Base-by-base conservation (phyloP, 2,113 vertebrate species). In the Oriolus oriolus region DNA sequence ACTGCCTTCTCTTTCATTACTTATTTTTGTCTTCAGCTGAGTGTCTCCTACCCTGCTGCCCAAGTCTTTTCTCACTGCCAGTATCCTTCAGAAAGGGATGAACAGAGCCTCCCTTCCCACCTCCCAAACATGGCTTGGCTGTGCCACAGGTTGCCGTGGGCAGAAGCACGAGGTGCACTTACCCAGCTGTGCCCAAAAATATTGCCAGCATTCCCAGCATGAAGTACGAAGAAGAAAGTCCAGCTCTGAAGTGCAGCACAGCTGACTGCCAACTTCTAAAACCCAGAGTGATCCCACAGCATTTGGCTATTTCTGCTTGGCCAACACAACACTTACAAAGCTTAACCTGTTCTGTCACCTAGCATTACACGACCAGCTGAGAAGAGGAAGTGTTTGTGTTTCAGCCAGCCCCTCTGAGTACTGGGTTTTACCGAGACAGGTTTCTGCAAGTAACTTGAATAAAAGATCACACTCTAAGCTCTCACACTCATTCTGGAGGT, bases 1-100 rank as follows among this genome's bases (percentile, higher is more conserved):
- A 95, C 81, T 96, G 61, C 79, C 53, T 90, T 92, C 68, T 71
- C 49, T 92, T 95, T 96, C 85, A 92, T 14, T 33, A 70, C 31
- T 59, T 88, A 89, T 71, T 94, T 96, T 93, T 96, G 60, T 69
- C 92, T 88, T 65, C 57, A 80, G 66, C 56, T 1, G 19, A 83
- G 37, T 69, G 66, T 64, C 15, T 87, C 47, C 22, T 42, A 76
- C 65, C 30, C 30, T 5, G 2, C 39, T 0, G 1, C 49, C 24
- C 54, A n/a, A 83, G 59, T 54, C 24, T 59, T 70, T 30, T 80
- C 79, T 92, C 44, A 16, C 44, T 75, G 82, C 54, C 85, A 90
- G 35, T 27, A 81, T 66, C 47, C 69, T 70, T 89, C 86, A 44
- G 52, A 69, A 64, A 82, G 28, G 44, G 44, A 63, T 88, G 56